These are phyloP conservation scores for Umimayanthus kanabou DNA, from an alignment of 92 coral and sea anemone genomes.

Conservation along the genomic window DNA sequence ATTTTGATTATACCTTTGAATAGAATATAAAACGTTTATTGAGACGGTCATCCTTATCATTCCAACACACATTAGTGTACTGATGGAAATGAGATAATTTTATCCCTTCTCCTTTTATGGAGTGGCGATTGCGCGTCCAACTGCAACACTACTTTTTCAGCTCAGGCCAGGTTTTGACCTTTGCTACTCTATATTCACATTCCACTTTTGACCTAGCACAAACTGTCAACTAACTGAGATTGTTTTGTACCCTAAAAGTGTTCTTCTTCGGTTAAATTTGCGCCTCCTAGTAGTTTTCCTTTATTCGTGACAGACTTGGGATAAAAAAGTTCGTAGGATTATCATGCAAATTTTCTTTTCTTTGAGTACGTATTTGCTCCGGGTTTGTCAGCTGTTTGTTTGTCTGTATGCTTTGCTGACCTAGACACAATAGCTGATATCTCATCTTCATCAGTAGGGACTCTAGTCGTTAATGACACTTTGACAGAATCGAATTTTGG, in stretches of 20 bases:
- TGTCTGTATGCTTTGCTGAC: neutral
- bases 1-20: neutral
- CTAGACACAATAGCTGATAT: slow-evolving; percentile 6
- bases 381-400: neutral
- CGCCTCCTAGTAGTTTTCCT: neutral
- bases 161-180: neutral
- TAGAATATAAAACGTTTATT: neutral
- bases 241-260: neutral
- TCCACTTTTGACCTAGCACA: slow-evolving; percentile 1
- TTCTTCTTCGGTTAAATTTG: neutral
- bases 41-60: neutral
- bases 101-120: slow-evolving; percentile 35
- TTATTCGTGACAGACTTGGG: slow-evolving; percentile 14
- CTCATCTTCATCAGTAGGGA: neutral
- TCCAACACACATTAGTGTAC: slow-evolving; percentile 9
- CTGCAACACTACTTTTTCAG: neutral
- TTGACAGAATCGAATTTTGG: neutral
- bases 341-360: slow-evolving; percentile 13
- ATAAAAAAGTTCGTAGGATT: neutral
- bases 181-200: neutral
- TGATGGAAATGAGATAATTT: neutral
- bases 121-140: neutral
- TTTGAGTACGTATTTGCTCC: neutral
- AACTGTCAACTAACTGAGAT: neutral
- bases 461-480: slow-evolving; percentile 14